Evolutionary conservation across 2,113 vertebrate genomes (phyloP).

Genomic region (Scomber scombrus): DNA sequence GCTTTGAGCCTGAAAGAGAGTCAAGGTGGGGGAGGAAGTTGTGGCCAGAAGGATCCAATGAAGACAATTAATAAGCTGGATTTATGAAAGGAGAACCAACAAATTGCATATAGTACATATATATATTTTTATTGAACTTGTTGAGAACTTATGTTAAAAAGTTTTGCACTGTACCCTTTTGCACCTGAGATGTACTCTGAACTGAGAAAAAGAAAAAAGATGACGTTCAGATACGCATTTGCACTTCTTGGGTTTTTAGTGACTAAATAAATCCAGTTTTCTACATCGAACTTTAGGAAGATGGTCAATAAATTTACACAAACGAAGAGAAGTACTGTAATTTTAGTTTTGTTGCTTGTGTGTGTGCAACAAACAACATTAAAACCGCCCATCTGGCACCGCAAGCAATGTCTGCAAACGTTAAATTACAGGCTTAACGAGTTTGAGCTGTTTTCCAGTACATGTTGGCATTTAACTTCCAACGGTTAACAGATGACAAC

Average conservation of each 20-base stretch:
- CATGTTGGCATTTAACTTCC: no score
- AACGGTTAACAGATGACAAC: no score
- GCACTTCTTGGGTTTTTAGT: background rate
- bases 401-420: background rate
- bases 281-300: no score
- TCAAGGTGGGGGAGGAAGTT: background rate
- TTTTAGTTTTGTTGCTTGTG: background rate
- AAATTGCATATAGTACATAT: background rate
- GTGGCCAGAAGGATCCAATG: background rate
- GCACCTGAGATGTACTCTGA: background rate
- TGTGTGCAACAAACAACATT: background rate
- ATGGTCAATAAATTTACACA: no score
- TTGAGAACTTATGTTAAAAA: background rate
- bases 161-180: conserved; percentile 16
- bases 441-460: background rate
- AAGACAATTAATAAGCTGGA: background rate
- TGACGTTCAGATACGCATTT: background rate
- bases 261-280: background rate
- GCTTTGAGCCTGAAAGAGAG: conserved; percentile 23
- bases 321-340: background rate
- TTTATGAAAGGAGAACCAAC: background rate
- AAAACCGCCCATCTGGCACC: background rate
- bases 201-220: background rate
- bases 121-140: background rate
- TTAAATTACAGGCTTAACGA: background rate